Conservation (phyloP, 2,797 vertebrate genomes). For the Allobates femoralis region DNA sequence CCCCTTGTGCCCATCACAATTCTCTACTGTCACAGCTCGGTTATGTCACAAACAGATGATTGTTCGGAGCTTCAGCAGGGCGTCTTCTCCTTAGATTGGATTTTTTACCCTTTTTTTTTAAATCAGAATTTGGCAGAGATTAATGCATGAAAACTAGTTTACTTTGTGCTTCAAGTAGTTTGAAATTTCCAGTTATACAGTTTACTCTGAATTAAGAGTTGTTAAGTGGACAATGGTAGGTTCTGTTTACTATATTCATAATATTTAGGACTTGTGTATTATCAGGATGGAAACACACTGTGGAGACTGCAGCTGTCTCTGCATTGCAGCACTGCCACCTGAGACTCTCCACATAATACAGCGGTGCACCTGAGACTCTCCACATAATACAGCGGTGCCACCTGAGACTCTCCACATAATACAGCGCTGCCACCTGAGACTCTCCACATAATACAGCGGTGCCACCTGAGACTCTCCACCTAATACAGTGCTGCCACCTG, state of each 20-base stretch:
- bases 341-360: too few relatives aligned
- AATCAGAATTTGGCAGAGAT: conserved; percentile 6
- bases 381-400: too few relatives aligned
- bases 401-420: too few relatives aligned
- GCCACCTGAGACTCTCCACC: too few relatives aligned
- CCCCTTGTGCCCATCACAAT: conserved; percentile 21
- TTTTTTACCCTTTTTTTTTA: background rate
- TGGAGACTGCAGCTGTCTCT: background rate
- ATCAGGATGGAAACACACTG: background rate
- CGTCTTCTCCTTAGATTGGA: background rate
- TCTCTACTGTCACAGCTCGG: conserved; percentile 33
- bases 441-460: too few relatives aligned
- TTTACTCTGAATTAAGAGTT: conserved; percentile 10
- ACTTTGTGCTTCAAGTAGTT: conserved; percentile 17
- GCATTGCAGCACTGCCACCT: too few relatives aligned
- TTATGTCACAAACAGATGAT: conserved; percentile 50
- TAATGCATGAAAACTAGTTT: background rate
- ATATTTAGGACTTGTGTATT: background rate
- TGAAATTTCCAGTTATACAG: conserved; percentile 35
- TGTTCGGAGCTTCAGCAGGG: conserved; percentile 20
- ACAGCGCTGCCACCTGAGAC: too few relatives aligned
- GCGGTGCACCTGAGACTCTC: too few relatives aligned
- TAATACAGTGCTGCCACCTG: too few relatives aligned
- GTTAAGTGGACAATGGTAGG: background rate
- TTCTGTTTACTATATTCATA: background rate